phyloP scores from a whole-genome alignment of 2,888 invertebrate species.

The Pantelozetes paolii region DNA sequence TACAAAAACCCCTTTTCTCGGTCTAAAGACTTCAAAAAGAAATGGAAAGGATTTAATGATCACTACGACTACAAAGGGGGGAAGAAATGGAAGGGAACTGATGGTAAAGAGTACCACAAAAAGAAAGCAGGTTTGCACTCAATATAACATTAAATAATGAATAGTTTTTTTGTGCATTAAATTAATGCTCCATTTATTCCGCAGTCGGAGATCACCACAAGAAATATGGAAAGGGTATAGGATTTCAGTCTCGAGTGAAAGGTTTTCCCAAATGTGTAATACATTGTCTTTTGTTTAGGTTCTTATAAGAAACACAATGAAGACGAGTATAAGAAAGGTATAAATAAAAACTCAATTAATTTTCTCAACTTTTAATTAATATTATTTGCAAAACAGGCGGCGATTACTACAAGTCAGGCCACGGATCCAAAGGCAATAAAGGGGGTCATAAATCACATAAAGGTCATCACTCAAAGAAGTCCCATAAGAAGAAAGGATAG shows the following conservation, averaged over 20 bases:
- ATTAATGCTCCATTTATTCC: constrained; percentile 21
- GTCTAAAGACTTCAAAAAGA: constrained; percentile 27
- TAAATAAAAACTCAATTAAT: not conserved
- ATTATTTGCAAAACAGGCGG: constrained; percentile 10
- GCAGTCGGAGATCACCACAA: constrained; percentile 27
- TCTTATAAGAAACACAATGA: constrained; percentile 19
- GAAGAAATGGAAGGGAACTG: constrained; percentile 31
- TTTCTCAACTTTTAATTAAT: not conserved
- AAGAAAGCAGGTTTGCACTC: constrained; percentile 26
- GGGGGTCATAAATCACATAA: constrained; percentile 25
- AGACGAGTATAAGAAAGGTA: constrained; percentile 23
- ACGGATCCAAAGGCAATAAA: not conserved
- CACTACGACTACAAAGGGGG: constrained; percentile 32
- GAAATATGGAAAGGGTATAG: constrained; percentile 26
- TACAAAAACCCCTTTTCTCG: not conserved
- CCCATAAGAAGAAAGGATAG: constrained; percentile 11
- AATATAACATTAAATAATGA: too few relatives aligned
- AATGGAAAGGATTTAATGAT: constrained; percentile 34
- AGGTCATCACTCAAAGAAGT: constrained; percentile 32
- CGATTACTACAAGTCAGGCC: constrained; percentile 27
- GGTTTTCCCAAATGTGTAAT: not conserved
- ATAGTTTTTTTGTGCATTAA: not conserved
- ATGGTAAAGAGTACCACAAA: constrained; percentile 29
- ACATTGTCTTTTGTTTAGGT: not conserved
- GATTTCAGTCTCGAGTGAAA: too few relatives aligned